Percentiles rank a stretch among this genome's conserved stretches.
phyloP scores from a whole-genome alignment of 2,797 vertebrate genomes.

The Eulemur rubriventer region DNA sequence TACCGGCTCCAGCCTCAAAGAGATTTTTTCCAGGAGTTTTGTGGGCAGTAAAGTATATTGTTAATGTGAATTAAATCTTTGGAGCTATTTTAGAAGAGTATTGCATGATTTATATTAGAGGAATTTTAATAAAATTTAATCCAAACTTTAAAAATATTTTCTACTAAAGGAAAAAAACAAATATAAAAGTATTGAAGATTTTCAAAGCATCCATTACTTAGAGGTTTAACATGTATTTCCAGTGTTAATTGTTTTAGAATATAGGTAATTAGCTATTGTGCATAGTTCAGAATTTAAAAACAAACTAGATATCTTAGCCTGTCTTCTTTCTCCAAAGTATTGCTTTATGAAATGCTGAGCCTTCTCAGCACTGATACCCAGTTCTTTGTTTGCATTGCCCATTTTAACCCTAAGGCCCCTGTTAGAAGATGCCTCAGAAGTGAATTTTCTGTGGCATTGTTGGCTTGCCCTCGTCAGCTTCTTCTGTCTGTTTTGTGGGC shows the following conservation, averaged over 20 bases:
- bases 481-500: not conserved
- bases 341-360: not conserved
- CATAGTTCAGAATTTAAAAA: conserved; percentile 21
- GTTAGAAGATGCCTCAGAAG: not conserved
- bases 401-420: not conserved
- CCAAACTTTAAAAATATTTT: conserved; percentile 5
- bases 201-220: conserved; percentile 28
- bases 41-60: conserved; percentile 2
- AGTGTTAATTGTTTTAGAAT: not conserved
- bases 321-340: not conserved
- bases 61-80: conserved; percentile 39
- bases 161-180: conserved; percentile 34
- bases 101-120: conserved; percentile 30
- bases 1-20: not conserved
- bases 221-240: not conserved
- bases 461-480: not conserved
- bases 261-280: not conserved
- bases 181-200: not conserved
- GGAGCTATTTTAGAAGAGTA: conserved; percentile 37
- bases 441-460: not conserved
- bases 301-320: not conserved
- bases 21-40: conserved; percentile 45
- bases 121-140: conserved; percentile 25
- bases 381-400: not conserved
- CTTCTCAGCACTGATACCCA: not conserved